These are phyloP conservation scores for Diadema setosum DNA, from an alignment of 35 echinoderm and acorn worm species.

Conservation along the genomic window DNA sequence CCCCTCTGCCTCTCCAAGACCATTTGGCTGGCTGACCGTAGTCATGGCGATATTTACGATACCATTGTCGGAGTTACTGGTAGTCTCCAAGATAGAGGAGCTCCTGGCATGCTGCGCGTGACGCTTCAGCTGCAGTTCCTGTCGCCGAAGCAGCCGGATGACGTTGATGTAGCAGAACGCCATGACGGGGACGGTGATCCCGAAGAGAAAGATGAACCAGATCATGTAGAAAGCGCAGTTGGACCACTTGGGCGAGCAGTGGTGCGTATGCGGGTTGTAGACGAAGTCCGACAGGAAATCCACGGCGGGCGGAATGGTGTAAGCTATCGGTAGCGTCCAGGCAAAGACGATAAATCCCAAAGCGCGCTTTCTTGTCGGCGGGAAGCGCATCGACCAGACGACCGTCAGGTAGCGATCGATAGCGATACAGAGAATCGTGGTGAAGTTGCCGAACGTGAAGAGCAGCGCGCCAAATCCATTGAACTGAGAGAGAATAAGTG, in stretches of 20 bases:
- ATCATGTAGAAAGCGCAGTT: background rate
- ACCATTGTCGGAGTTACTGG: too few relatives aligned
- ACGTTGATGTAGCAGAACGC: background rate
- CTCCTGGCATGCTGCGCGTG: too few relatives aligned
- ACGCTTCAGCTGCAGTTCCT: background rate
- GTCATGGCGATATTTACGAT: too few relatives aligned
- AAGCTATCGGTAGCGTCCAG: background rate
- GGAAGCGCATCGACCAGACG: background rate
- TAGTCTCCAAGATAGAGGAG: too few relatives aligned
- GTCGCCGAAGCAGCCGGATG: background rate
- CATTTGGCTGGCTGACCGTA: too few relatives aligned
- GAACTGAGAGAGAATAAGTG: too few relatives aligned
- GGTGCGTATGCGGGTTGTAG: background rate
- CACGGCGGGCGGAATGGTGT: background rate
- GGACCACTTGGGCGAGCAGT: constrained; percentile 4
- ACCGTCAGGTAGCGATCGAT: background rate
- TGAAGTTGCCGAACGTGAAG: constrained; percentile 10
- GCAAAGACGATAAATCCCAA: background rate
- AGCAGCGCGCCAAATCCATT: background rate
- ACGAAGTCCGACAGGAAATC: constrained; percentile 1
- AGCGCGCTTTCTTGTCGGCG: background rate
- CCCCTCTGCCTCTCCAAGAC: too few relatives aligned
- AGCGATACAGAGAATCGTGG: background rate
- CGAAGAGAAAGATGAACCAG: constrained; percentile 2
- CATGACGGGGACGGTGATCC: background rate